phyloP scores from a whole-genome alignment of 1,140 invertebrate species.

The Rhopalosiphum maidis region DNA sequence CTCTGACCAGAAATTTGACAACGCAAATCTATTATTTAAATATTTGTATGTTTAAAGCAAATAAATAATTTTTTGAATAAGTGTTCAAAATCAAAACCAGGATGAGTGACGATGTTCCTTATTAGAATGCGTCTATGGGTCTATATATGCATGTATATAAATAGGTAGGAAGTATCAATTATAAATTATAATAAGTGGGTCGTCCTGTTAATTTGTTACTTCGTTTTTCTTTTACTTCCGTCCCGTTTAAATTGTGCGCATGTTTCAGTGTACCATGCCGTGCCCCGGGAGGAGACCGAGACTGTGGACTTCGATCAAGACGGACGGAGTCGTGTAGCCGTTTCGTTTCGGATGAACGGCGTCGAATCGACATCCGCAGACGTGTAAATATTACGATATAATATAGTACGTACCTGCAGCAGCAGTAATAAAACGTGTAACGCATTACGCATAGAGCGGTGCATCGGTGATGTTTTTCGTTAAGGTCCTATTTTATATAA shows the following conservation, averaged over 20 bases:
- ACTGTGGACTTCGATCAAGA: constrained; percentile 23
- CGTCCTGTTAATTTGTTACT: neutral
- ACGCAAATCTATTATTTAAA: neutral
- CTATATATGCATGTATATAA: neutral
- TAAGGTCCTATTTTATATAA: too few species aligned
- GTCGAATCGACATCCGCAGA: constrained; percentile 32
- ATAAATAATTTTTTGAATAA: neutral
- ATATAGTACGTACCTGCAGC: neutral
- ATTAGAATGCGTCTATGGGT: neutral
- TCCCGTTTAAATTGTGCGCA: neutral
- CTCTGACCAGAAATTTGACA: neutral
- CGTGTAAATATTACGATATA: neutral
- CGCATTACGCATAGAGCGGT: neutral
- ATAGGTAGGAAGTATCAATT: neutral
- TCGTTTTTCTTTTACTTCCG: neutral
- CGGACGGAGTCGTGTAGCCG: constrained; percentile 20
- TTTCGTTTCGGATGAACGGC: constrained; percentile 43
- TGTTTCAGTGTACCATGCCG: constrained; percentile 51
- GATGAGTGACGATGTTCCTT: neutral
- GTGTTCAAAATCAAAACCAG: neutral
- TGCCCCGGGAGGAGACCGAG: constrained; percentile 27
- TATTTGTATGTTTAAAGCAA: neutral
- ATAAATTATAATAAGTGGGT: neutral
- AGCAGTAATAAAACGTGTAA: neutral
- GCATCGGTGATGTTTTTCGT: neutral